phyloP scores from a whole-genome alignment of 2,888 invertebrate genomes.

The Kryphioiulus occultus region DNA sequence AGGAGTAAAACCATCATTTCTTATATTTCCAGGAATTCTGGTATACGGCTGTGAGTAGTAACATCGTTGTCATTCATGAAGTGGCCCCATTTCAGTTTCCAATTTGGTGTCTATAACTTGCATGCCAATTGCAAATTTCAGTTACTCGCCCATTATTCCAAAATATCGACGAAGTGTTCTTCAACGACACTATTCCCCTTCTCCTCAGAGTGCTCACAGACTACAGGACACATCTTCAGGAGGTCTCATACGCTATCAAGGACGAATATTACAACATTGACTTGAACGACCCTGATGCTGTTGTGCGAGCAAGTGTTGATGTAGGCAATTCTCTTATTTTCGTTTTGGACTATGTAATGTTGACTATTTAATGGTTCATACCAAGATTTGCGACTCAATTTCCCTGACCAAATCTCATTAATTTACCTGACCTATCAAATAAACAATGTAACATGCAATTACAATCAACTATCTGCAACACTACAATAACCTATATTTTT shows the following conservation, averaged over 20 bases:
- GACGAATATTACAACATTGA: constrained; percentile 47
- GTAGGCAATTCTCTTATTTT: not conserved
- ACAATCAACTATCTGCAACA: no score
- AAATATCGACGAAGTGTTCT: constrained; percentile 23
- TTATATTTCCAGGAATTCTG: not conserved
- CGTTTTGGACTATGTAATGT: not conserved
- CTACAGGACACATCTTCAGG: not conserved
- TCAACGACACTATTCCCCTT: constrained; percentile 19
- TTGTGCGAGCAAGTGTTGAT: constrained; percentile 33
- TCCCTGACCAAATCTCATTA: no score
- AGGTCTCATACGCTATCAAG: constrained; percentile 39
- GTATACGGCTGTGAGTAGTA: not conserved
- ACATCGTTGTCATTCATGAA: not conserved
- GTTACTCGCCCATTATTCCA: constrained; percentile 15
- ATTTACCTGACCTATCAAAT: no score
- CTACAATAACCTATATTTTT: no score
- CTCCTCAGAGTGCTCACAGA: constrained; percentile 26
- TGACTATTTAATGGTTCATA: no score
- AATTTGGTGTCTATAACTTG: not conserved
- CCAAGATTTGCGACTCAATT: no score
- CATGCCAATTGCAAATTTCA: not conserved
- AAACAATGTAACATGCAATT: no score
- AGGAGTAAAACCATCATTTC: not conserved
- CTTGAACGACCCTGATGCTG: not conserved
- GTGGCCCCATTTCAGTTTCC: not conserved